These are phyloP conservation scores for Dolichoris vasculosae DNA, from an alignment of 1,140 invertebrate species.

Conservation along the genomic window DNA sequence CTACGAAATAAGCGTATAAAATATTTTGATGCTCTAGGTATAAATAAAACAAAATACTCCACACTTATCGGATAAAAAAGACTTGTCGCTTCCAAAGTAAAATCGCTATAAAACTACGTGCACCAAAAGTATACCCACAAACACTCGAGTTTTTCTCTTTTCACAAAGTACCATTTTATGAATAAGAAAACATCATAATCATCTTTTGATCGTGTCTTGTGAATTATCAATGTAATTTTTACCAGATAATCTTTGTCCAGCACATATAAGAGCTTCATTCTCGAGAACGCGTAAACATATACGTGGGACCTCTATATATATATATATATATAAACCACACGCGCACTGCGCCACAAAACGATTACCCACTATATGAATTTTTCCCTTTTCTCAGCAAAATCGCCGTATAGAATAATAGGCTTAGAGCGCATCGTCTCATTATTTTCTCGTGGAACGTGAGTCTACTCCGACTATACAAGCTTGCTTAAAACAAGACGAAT, in stretches of 20 bases:
- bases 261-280: constrained; percentile 33
- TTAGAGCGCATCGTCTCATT: constrained; percentile 14
- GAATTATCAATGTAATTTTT: constrained; percentile 50
- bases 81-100: background rate
- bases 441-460: constrained; percentile 21
- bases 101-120: background rate
- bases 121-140: background rate
- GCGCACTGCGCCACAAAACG: background rate
- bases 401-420: constrained; percentile 43
- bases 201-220: constrained; percentile 26
- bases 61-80: background rate
- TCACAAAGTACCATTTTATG: background rate
- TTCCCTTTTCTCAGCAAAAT: constrained; percentile 34
- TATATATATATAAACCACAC: constrained; percentile 6
- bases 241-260: constrained; percentile 39
- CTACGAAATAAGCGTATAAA: no score
- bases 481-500: background rate
- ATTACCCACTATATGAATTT: constrained; percentile 38
- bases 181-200: constrained; percentile 19
- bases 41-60: background rate
- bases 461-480: background rate
- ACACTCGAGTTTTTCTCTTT: background rate
- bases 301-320: background rate
- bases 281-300: constrained; percentile 1
- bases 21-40: no score